Conservation (phyloP, 2,888 invertebrate species). For the Drosophila pseudotakahashii region DNA sequence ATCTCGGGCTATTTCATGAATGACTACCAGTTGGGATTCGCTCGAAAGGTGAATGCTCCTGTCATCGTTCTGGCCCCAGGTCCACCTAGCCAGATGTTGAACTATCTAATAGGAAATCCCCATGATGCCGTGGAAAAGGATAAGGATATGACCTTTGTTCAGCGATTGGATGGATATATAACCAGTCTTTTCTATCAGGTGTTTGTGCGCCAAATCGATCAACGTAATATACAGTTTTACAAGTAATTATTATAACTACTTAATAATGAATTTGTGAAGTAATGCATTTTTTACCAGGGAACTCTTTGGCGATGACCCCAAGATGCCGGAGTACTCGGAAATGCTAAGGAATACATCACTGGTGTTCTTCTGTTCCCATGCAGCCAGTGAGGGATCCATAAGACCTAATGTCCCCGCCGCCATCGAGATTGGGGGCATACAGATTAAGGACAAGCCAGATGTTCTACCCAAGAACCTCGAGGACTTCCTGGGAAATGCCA, state of each 20-base stretch:
- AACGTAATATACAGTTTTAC: constrained; percentile 44
- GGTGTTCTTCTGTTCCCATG: constrained; percentile 72
- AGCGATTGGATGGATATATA: constrained; percentile 43
- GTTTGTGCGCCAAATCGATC: constrained; percentile 32
- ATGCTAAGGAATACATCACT: constrained; percentile 77
- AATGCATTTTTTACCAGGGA: constrained; percentile 40
- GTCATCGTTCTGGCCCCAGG: constrained; percentile 57
- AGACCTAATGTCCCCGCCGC: constrained; percentile 77
- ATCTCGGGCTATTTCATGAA: constrained; percentile 80
- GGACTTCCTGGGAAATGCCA: constrained; percentile 75
- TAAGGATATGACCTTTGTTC: constrained; percentile 46
- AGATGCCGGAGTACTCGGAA: constrained; percentile 64
- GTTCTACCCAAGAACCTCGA: constrained; percentile 78
- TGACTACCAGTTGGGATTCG: constrained; percentile 75
- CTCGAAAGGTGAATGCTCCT: constrained; percentile 76
- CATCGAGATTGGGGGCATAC: constrained; percentile 82
- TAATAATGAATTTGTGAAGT: no score
- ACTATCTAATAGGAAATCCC: constrained; percentile 73
- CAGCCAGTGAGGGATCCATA: constrained; percentile 75
- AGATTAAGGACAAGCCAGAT: constrained; percentile 76
- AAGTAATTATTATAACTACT: constrained; percentile 35
- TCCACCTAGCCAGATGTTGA: constrained; percentile 51
- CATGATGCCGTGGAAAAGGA: constrained; percentile 32
- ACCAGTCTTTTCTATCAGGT: constrained; percentile 43
- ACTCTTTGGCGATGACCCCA: constrained; percentile 47